A percentile compares a stretch with the other conserved stretches of the same genome.
phyloP scores from a whole-genome alignment of 2,113 vertebrate species.

The Rhagologus leucostigma region DNA sequence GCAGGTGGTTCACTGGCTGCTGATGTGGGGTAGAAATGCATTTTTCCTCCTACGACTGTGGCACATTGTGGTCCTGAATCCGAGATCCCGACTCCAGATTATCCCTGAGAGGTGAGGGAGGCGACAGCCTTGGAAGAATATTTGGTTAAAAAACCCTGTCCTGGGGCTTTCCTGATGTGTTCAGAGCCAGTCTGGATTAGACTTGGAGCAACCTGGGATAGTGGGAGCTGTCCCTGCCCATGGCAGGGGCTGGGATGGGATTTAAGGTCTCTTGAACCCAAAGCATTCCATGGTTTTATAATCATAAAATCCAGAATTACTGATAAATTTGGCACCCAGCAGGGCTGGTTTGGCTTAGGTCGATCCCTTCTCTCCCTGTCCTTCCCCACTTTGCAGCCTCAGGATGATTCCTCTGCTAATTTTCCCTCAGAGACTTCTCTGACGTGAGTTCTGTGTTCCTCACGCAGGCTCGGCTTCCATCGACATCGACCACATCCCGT shows the following conservation, averaged over 20 bases:
- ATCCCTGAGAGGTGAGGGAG: neutral
- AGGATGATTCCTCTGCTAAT: neutral
- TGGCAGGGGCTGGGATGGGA: neutral
- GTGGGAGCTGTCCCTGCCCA: neutral
- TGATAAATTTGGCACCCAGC: neutral
- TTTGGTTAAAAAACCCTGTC: neutral
- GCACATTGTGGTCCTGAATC: neutral
- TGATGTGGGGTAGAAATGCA: accelerated
- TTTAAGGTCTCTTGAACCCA: neutral
- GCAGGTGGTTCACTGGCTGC: accelerated
- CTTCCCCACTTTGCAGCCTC: neutral
- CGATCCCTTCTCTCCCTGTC: neutral
- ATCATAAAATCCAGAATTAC: neutral
- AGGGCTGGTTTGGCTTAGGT: neutral
- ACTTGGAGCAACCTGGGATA: neutral
- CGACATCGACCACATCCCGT: neutral
- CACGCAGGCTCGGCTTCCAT: neutral
- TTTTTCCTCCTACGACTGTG: accelerated
- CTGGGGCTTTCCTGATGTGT: neutral
- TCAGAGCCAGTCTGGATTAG: neutral
- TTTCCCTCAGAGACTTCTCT: neutral
- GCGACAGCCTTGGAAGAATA: neutral
- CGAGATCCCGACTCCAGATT: neutral
- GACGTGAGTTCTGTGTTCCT: neutral
- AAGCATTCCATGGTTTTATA: neutral